phyloP scores from a whole-genome alignment of 2,113 vertebrate genomes.

The Dasypus novemcinctus region DNA sequence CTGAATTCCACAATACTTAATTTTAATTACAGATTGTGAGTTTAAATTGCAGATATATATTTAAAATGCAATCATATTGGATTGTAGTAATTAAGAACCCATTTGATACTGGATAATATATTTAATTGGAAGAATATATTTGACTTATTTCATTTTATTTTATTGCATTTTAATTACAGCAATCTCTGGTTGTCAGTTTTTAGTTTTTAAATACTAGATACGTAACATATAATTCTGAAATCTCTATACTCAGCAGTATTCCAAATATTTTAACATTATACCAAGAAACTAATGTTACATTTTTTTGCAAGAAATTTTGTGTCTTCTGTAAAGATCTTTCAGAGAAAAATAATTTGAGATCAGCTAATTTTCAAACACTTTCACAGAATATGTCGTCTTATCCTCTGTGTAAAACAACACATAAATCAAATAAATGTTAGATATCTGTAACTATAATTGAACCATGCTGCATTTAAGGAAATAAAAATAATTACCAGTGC shows the following conservation, averaged over 20 bases:
- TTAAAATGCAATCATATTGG: constrained; percentile 69
- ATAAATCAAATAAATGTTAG: neutral
- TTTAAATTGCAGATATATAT: constrained; percentile 57
- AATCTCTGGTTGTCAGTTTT: constrained; percentile 37
- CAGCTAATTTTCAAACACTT: constrained; percentile 48
- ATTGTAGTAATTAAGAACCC: constrained; percentile 45
- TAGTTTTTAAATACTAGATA: constrained; percentile 58
- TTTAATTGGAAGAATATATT: constrained; percentile 45
- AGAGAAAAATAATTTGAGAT: neutral
- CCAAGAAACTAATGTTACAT: neutral
- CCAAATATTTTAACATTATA: constrained; percentile 24
- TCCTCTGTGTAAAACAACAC: constrained; percentile 26
- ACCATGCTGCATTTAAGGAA: constrained; percentile 60
- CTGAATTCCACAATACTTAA: constrained; percentile 34
- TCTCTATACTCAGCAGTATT: constrained; percentile 24
- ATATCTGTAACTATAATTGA: constrained; percentile 12
- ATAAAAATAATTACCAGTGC: constrained; percentile 90
- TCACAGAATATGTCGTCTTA: constrained; percentile 35
- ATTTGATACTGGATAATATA: constrained; percentile 56
- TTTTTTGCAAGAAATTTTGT: constrained; percentile 28
- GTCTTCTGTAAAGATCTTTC: constrained; percentile 26
- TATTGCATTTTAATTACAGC: constrained; percentile 69
- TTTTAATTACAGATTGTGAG: constrained; percentile 56
- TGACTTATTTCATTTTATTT: constrained; percentile 64
- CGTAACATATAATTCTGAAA: constrained; percentile 45